A percentile compares a stretch with the other conserved stretches of the same genome.
phyloP scores from a whole-genome alignment of 2,888 invertebrate species.

The Meiosimyza platycephala region DNA sequence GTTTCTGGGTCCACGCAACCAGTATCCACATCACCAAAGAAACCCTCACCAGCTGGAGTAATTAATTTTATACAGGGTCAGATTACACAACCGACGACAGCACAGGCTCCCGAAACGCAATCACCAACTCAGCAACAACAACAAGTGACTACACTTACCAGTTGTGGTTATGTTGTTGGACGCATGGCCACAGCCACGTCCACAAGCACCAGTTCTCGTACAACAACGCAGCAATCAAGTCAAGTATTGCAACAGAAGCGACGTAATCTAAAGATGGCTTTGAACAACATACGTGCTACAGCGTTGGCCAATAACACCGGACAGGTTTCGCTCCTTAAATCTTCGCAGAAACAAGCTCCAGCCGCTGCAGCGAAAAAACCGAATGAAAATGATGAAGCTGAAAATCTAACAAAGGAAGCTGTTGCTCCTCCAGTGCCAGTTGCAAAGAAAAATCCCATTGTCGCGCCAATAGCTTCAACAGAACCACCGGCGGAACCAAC shows the following conservation, averaged over 20 bases:
- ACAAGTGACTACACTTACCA: conserved; percentile 45
- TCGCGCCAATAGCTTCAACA: conserved; percentile 23
- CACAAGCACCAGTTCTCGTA: neutral
- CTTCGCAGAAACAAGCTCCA: conserved; percentile 47
- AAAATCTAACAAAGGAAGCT: neutral
- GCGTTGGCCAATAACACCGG: conserved; percentile 46
- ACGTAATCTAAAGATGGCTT: conserved; percentile 57
- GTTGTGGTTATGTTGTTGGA: conserved; percentile 48
- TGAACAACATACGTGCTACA: conserved; percentile 56
- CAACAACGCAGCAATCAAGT: neutral
- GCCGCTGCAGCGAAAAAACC: neutral
- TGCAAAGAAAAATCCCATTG: conserved; percentile 42
- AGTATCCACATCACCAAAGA: conserved; percentile 43
- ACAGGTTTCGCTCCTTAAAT: conserved; percentile 58
- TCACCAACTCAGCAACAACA: conserved; percentile 46
- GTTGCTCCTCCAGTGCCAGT: conserved; percentile 29
- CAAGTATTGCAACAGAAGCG: conserved; percentile 58
- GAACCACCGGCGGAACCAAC: conserved; percentile 43
- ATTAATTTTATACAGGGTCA: conserved; percentile 52
- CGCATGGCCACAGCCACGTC: conserved; percentile 29
- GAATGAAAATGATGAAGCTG: neutral
- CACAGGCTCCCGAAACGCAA: conserved; percentile 34
- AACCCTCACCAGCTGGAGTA: conserved; percentile 51
- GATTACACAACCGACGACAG: too few species aligned
- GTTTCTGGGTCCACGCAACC: conserved; percentile 26